Evolutionary conservation across 2,888 invertebrate species (phyloP), one percentile per base, ranked within the genome.

Genomic region (Chloromyia formosa): DNA sequence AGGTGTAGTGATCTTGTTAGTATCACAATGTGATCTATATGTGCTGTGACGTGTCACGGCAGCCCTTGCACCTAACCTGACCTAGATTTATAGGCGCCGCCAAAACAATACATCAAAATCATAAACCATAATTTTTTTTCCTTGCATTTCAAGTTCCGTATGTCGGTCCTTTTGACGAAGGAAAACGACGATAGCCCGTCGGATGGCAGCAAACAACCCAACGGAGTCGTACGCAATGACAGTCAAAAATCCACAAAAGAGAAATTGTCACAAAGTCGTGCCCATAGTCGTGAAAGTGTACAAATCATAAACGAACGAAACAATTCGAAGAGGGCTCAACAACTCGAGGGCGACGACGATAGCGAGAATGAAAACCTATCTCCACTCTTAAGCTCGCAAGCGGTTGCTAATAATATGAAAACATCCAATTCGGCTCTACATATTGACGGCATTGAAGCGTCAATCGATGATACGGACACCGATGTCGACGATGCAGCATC

Each of bases 291-390:
- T 71, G 90, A 89, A 82, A 89, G 87, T 76, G 82, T 90, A 16
- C 87, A 88, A 82, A 87, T 90, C 78, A 87, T 90, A 5, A 90
- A 90, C 80, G 91, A 91, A 79, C 71, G 71, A 10, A 71, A 71
- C 40, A 71, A 58, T 20, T 71, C 73, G 7, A 73, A 61, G 27
- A 1, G 49, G 71, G 76, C 10, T 58, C 75, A 18, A 75, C 76
- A 14, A n/a, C 73, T 16, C 83, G 84, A 23, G 84, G 85, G 76
- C 81, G 92, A 92, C 78, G 94, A 94, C 82, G 94, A 94, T 82
- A 94, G 94, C 83, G 94, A 94, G 85, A 91, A 94, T 79, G 94
- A 94, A 85, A 91, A 94, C 79, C 84, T 94, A 73, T 94, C 94
- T 18, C 94, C 94, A 18, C 85, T 94, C 42, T 86, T 94, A 0